These are phyloP conservation scores for Spinus olivaceus DNA, from an alignment of 2,797 vertebrate genomes.

Conservation along the genomic window DNA sequence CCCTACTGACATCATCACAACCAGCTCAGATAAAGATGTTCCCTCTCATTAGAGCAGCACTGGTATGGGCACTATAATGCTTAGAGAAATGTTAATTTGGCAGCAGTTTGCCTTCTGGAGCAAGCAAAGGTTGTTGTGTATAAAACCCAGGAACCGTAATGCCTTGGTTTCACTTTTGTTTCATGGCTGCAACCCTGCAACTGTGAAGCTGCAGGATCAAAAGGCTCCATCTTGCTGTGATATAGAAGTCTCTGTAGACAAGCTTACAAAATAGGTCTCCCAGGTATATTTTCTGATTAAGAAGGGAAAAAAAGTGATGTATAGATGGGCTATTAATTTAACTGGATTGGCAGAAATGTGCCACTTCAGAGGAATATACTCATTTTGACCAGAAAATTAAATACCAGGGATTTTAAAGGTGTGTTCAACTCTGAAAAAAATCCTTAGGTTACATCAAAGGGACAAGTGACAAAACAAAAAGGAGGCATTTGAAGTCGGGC, in stretches of 20 bases:
- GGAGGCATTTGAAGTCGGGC: not conserved
- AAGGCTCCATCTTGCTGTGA: not conserved
- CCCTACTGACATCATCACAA: not conserved
- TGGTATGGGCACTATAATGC: not conserved
- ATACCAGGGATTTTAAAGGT: not conserved
- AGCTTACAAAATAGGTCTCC: not conserved
- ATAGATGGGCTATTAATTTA: not conserved
- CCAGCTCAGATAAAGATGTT: not conserved
- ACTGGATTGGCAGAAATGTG: not conserved
- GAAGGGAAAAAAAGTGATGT: not conserved
- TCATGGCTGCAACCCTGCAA: not conserved
- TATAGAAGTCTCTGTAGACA: not conserved
- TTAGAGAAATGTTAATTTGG: not conserved
- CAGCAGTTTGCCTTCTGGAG: not conserved
- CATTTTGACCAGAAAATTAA: not conserved
- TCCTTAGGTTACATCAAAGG: not conserved
- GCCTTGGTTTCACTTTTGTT: slow-evolving; percentile 39
- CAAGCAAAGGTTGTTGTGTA: not conserved
- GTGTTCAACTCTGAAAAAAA: not conserved
- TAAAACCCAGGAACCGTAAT: not conserved
- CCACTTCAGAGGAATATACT: not conserved
- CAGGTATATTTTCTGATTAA: not conserved
- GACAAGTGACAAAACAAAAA: not conserved
- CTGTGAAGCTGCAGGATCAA: not conserved
- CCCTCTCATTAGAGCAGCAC: not conserved